phyloP scores from a whole-genome alignment of 2,888 invertebrate genomes.

The Drosophila birchii region DNA sequence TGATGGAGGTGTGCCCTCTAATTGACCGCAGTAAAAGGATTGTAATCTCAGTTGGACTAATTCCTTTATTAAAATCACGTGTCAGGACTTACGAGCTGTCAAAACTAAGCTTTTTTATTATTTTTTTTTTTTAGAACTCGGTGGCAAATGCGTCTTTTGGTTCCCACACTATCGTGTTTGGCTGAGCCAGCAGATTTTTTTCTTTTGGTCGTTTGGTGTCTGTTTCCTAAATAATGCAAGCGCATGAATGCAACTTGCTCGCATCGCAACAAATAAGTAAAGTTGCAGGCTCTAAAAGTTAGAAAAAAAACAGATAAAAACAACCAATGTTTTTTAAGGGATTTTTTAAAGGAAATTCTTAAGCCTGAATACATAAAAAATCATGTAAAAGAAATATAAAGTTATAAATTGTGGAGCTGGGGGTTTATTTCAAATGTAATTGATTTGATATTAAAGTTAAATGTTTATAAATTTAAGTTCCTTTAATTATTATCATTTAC shows the following conservation, averaged over 20 bases:
- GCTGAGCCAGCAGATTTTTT: constrained; percentile 65
- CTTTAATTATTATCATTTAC: too few relatives aligned
- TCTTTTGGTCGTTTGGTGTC: constrained; percentile 41
- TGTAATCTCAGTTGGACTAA: constrained; percentile 54
- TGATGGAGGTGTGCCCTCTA: constrained; percentile 45
- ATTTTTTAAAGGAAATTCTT: too few relatives aligned
- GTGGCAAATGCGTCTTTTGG: constrained; percentile 49
- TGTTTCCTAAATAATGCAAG: constrained; percentile 46
- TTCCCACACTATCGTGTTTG: constrained; percentile 73
- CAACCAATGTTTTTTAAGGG: too few relatives aligned
- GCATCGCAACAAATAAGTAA: not conserved
- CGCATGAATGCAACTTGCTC: constrained; percentile 36
- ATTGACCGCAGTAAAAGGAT: constrained; percentile 68
- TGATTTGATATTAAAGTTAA: too few relatives aligned
- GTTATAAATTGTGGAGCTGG: too few relatives aligned
- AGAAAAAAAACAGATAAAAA: not conserved
- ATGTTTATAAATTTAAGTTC: too few relatives aligned
- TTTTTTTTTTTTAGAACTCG: constrained; percentile 2
- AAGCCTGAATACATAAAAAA: too few relatives aligned
- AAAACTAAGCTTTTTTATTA: constrained; percentile 26
- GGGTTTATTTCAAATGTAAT: too few relatives aligned
- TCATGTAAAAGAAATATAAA: too few relatives aligned
- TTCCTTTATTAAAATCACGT: constrained; percentile 70
- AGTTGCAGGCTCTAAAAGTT: constrained; percentile 9
- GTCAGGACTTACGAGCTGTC: constrained; percentile 64